These are phyloP conservation scores for Triplophysa dalaica DNA, from an alignment of 2,113 vertebrate species.

Conservation along the genomic window DNA sequence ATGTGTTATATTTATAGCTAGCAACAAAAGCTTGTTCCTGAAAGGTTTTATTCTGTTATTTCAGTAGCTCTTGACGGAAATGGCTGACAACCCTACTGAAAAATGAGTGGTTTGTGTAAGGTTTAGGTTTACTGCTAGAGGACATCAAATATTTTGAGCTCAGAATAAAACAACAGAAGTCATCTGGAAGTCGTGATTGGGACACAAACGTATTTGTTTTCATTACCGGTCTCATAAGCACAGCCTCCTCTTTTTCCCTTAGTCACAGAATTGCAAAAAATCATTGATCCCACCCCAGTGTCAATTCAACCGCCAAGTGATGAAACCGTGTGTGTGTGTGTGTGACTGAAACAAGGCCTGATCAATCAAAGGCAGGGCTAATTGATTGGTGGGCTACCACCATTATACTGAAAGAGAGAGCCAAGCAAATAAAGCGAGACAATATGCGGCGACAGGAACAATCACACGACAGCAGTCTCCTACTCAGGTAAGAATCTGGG, in stretches of 20 bases:
- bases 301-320: constrained; percentile 42
- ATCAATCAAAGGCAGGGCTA: constrained; percentile 55
- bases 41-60: too few species aligned
- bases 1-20: too few species aligned
- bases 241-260: constrained; percentile 8
- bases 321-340: constrained; percentile 22
- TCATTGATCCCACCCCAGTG: constrained; percentile 41
- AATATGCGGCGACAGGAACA: constrained; percentile 27
- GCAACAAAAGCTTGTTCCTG: too few species aligned
- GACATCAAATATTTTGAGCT: too few species aligned
- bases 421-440: constrained; percentile 26
- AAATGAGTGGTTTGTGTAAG: too few species aligned
- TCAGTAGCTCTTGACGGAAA: too few species aligned
- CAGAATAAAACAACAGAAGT: too few species aligned
- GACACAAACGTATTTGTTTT: not conserved
- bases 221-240: not conserved
- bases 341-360: constrained; percentile 31
- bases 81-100: too few species aligned
- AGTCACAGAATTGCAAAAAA: constrained; percentile 40
- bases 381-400: constrained; percentile 47
- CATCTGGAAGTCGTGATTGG: not conserved
- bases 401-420: constrained; percentile 26
- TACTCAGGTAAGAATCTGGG: constrained; percentile 33
- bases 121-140: too few species aligned
- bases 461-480: constrained; percentile 3